Conservation (phyloP, 2,113 vertebrate genomes). For the Periophthalmodon schlosseri region DNA sequence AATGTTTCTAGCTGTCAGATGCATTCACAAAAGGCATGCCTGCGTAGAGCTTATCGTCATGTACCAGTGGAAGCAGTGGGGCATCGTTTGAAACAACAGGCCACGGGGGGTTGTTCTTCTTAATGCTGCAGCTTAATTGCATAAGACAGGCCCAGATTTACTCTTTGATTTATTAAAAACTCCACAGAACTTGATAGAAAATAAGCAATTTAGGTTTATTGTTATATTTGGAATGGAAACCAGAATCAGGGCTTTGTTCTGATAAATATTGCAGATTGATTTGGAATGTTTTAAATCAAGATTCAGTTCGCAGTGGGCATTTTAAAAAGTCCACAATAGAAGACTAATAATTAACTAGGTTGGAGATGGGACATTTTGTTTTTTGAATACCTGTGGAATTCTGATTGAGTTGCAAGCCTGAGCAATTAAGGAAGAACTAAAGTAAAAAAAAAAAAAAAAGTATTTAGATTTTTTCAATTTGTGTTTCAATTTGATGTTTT, state of each 20-base stretch:
- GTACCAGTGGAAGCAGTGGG: slow-evolving; percentile 69
- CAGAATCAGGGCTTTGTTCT: slow-evolving; percentile 4
- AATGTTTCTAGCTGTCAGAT: slow-evolving; percentile 53
- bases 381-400: too few species aligned
- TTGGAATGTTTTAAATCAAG: neutral
- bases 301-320: neutral
- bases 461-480: too few species aligned
- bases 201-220: slow-evolving; percentile 49
- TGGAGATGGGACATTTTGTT: too few species aligned
- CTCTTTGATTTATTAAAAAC: slow-evolving; percentile 79
- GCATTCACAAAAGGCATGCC: slow-evolving; percentile 70
- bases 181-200: slow-evolving; percentile 70
- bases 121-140: slow-evolving; percentile 80
- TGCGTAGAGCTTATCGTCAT: slow-evolving; percentile 71
- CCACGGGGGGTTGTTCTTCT: slow-evolving; percentile 78
- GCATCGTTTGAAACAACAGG: slow-evolving; percentile 77
- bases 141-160: slow-evolving; percentile 78
- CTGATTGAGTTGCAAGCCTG: too few species aligned
- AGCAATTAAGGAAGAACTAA: too few species aligned
- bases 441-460: too few species aligned
- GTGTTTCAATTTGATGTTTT: too few species aligned
- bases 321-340: neutral
- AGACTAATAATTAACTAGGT: too few species aligned
- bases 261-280: neutral
- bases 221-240: slow-evolving; percentile 76